Evolutionary conservation across 1,140 invertebrate species (phyloP), one percentile per base, ranked within the genome.

Genomic region (Drosophila sp.): DNA sequence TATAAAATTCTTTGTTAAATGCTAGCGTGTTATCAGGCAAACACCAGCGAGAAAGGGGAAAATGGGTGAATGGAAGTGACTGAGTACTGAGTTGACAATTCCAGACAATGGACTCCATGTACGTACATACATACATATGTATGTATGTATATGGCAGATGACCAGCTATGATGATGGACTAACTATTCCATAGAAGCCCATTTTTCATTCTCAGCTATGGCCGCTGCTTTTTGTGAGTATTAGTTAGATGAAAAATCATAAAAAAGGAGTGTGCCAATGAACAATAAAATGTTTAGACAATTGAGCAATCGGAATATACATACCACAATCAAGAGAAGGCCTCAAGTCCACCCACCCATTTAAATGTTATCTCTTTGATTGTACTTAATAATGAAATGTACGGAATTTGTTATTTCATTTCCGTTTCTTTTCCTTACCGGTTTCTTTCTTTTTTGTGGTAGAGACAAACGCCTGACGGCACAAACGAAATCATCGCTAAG

Each of bases 211-310:
- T 25, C 11, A 10, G 4, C 67, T 65, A 62, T 54, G 61, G 66
- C 62, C 60, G 44, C 67, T 55, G 44, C 56, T 50, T 79, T 79
- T 84, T 89, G 80, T 72, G 84, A 87, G 84, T 87, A 89, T 87
- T 87, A 87, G 66, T 60, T 72, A 84, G 69, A 87, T 87, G 84
- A 87, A 89, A 87, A 89, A 89, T 89, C 80, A 70, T 84, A 87
- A 78, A 50, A 50, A 66, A 74, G 61, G 58, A 68, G 60, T 82
- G 66, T 58, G 41, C 23, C 69, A 35, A 67, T 62, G 64, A 41
- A 25, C 17, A 68, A 62, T 8, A 35, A 62, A 35, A 40, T 44
- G 60, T 35, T 38, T 35, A 25, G 35, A 25, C 32, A 33, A 25
- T 58, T 56, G 41, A 66, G 62, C 70, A 47, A 57, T 56, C 40